Evolutionary conservation across 2,888 invertebrate species (phyloP), one percentile per base, ranked within the genome.

Genomic region (Rutpela maculata): DNA sequence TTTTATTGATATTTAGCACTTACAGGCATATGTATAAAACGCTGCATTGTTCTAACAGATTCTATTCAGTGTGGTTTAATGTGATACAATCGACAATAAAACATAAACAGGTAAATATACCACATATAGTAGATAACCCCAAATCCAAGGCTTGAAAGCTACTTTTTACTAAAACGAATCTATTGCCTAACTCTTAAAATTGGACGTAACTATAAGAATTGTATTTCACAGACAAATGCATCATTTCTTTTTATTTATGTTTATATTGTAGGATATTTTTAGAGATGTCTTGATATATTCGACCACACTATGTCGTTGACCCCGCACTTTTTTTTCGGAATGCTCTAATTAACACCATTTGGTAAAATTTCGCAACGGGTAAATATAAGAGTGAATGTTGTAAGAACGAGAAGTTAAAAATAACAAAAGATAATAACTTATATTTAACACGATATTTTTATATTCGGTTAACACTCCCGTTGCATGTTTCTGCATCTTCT

Each of bases 371-470:
- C 35, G 35, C 62, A 35, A 63, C 62, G 15, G 50, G n/a, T 15
- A 50, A 63, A 63, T 35, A 35, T 31, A 10, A 35, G 35, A 63
- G 62, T 18, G 62, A 62, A 62, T 62, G 62, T 35, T 35, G 62
- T 17, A 62, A 62, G 26, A n/a, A n/a, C n/a, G n/a, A n/a, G n/a
- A 65, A 65, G 38, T 43, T 38, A 38, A 38, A 65, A 65, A 65
- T 65, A 65, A 19, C 65, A 35, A 12, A 9, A 31, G 18, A 18
- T 50, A n/a, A 50, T 50, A 9, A 11, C 35, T 26, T 57, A 57
- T 56, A 31, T 69, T 57, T 57, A 35, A 15, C 18, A 17, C 15
- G 69, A 57, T 57, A 69, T 69, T 69, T 69, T 69, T 69, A 38
- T 57, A 19, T 55, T 35, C n/a, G 56, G 17, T 65, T 59, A 18